Evolutionary conservation across 37 sponge, comb jelly and placozoan genomes (phyloP), one percentile per base, ranked within the genome.

Genomic region (Eunapius fragilis): DNA sequence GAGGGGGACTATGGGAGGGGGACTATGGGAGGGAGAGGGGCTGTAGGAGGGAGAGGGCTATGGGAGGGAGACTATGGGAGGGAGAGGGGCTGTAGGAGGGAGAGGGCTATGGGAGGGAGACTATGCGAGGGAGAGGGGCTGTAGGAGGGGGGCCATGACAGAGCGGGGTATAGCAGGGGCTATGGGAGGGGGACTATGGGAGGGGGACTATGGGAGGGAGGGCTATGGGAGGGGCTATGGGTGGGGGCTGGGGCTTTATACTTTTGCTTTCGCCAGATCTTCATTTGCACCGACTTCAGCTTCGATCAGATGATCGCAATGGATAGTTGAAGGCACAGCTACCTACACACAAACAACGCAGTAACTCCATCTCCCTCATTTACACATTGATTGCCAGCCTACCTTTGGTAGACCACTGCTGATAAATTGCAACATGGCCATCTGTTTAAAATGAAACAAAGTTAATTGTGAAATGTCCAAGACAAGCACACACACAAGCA

Each of bases 381-480:
- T 9, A 97, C 67, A 58, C 68, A 17, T 12, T 11, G 10, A 79
- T 31, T 26, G 3, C 3, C 3, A 35, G 26, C 36, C 23, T 76
- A 94, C 95, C 84, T 87, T 89, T 0, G 93, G 95, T 25, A 99
- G 88, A n/a, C 99, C 98, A 80, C 99, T 99, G 89, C 94, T 91
- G 72, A 99, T 97, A 83, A 99, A 99, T 92, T 99, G 99, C 30
- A 99, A 78, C 98, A 99, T 92, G 37, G 99, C 98, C 99, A 99
- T 99, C 96, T 94, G 97, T 80, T 86, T 89, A 22, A 34, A 26
- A 84, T 67, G 35, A 25, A 72, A 74, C 72, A 13, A 84, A 67
- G 17, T 33, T n/a, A 2, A 2, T 68, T 14, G 5, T 37, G 12
- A 6, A 36, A 84, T 48, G 3, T 31, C 9, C 6, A 70, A 71